Evolutionary conservation across 2,888 invertebrate genomes (phyloP).

Genomic region (Alloplasta piceator): DNA sequence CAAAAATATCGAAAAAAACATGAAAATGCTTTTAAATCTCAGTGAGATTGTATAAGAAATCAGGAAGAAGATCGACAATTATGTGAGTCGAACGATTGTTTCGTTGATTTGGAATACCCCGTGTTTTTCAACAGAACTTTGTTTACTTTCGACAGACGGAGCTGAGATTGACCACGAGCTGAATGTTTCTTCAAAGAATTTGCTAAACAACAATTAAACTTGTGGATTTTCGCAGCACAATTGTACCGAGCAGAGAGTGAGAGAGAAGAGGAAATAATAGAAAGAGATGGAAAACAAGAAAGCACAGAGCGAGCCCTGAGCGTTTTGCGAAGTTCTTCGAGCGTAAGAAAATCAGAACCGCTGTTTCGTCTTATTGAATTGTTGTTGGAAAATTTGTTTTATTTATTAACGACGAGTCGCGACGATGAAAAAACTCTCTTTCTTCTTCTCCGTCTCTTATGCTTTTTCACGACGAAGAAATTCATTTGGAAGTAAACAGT

Average conservation of each 20-base stretch:
- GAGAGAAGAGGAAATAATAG: no score
- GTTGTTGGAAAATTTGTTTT: conserved; percentile 32
- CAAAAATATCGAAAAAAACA: no score
- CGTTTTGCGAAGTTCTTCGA: conserved; percentile 23
- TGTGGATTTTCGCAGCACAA: neutral
- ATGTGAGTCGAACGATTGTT: no score
- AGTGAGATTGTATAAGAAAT: no score
- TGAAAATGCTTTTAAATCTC: no score
- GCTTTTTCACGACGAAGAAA: conserved; percentile 10
- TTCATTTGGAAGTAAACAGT: conserved; percentile 44
- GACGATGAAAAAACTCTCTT: conserved; percentile 11
- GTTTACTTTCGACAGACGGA: conserved; percentile 30
- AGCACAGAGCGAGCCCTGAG: neutral
- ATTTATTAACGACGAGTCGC: conserved; percentile 36
- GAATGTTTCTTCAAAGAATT: conserved; percentile 44
- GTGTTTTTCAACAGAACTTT: conserved; percentile 19
- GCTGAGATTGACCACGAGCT: conserved; percentile 50
- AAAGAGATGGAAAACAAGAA: neutral
- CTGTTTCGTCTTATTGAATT: neutral
- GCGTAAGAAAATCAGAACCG: conserved; percentile 12
- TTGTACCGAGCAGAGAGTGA: no score
- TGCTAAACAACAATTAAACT: conserved; percentile 15
- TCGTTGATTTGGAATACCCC: neutral
- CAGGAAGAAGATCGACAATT: no score
- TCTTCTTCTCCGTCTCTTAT: conserved; percentile 45